Conservation (phyloP, 37 sponge, comb jelly and placozoan species). For the Amphimedon queenslandica region DNA sequence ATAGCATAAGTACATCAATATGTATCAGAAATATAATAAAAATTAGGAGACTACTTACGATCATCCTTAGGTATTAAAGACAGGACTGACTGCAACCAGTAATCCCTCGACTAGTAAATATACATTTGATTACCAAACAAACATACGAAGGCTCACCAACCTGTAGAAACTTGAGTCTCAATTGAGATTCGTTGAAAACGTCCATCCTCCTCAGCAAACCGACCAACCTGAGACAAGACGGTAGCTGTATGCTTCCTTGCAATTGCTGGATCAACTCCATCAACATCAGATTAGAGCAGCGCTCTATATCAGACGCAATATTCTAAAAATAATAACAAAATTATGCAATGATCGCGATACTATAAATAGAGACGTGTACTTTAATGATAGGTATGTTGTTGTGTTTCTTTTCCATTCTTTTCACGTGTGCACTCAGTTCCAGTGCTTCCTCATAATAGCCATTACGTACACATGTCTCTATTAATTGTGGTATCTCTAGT, state of each 20-base stretch:
- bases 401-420: slow-evolving; percentile 68
- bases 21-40: background rate
- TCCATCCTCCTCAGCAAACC: slow-evolving; percentile 90
- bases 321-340: slow-evolving; percentile 18
- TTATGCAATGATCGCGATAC: too few relatives aligned
- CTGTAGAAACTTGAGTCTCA: slow-evolving; percentile 85
- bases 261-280: slow-evolving; percentile 81
- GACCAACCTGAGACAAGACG: slow-evolving; percentile 79
- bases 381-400: slow-evolving; percentile 70
- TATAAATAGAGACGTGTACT: too few relatives aligned
- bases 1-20: too few relatives aligned
- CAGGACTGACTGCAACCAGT: slow-evolving; percentile 70
- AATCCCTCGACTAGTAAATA: slow-evolving; percentile 69
- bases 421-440: slow-evolving; percentile 74
- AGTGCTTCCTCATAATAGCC: slow-evolving; percentile 95
- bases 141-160: slow-evolving; percentile 8
- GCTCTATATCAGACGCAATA: slow-evolving; percentile 67
- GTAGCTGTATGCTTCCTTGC: slow-evolving; percentile 77
- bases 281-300: slow-evolving; percentile 70
- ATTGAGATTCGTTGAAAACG: slow-evolving; percentile 70
- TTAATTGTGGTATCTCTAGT: slow-evolving; percentile 78
- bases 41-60: slow-evolving; percentile 32
- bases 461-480: slow-evolving; percentile 94
- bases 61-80: slow-evolving; percentile 72
- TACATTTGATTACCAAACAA: background rate